Conservation (phyloP, 2,113 vertebrate species). For the Chaenocephalus aceratus region DNA sequence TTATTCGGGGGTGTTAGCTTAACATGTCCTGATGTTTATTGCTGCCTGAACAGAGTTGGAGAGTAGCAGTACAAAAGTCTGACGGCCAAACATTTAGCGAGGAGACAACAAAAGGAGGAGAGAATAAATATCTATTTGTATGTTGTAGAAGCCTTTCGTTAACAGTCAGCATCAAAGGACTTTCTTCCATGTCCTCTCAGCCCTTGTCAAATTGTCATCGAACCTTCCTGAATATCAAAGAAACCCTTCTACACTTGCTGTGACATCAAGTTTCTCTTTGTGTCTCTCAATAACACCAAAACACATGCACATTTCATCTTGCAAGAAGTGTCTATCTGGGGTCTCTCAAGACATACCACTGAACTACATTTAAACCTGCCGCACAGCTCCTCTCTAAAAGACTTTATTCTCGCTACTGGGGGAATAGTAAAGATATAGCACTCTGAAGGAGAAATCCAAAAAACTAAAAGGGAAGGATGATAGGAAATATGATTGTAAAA, state of each 20-base stretch:
- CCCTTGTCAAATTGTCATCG: slow-evolving; percentile 71
- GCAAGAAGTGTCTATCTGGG: slow-evolving; percentile 45
- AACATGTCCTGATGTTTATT: slow-evolving; percentile 26
- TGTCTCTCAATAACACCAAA: slow-evolving; percentile 58
- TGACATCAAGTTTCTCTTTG: slow-evolving; percentile 61
- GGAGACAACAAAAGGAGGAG: slow-evolving; percentile 15
- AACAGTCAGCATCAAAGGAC: slow-evolving; percentile 72
- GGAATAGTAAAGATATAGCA: slow-evolving; percentile 15
- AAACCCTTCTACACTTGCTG: slow-evolving; percentile 53
- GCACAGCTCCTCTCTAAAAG: slow-evolving; percentile 37
- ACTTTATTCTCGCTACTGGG: slow-evolving; percentile 30
- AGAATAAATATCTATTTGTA: slow-evolving; percentile 67
- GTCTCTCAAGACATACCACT: slow-evolving; percentile 57
- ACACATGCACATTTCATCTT: slow-evolving; percentile 59
- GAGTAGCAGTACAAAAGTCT: slow-evolving; percentile 23
- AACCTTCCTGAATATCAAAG: slow-evolving; percentile 73
- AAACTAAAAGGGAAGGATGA: slow-evolving; percentile 20
- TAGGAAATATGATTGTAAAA: slow-evolving; percentile 28
- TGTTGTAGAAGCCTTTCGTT: slow-evolving; percentile 68
- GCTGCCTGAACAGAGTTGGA: slow-evolving; percentile 26
- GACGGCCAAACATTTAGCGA: slow-evolving; percentile 29
- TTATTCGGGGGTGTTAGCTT: slow-evolving; percentile 11
- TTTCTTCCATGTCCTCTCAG: slow-evolving; percentile 66
- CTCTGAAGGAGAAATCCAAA: slow-evolving; percentile 10
- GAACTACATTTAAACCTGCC: slow-evolving; percentile 53